Evolutionary conservation across 2,113 vertebrate species (phyloP), one percentile per base, ranked within the genome.

Genomic region (Phaethornis superciliosus): DNA sequence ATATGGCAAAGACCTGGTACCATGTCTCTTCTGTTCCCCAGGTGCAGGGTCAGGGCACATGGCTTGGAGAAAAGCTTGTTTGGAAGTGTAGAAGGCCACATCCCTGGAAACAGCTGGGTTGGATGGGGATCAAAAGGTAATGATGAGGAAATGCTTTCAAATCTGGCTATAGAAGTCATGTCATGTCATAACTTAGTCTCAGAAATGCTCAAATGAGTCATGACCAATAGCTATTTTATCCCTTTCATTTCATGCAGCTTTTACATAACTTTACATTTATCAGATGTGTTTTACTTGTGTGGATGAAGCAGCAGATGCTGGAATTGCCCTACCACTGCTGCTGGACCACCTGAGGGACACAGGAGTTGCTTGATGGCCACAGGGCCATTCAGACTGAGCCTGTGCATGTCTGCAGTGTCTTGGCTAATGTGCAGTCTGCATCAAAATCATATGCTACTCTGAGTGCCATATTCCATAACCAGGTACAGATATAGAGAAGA

Each of bases 1-100:
- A 58, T 8, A 8, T 35, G 16, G 16, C 30, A 58, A 47, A 82
- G 44, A 55, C 35, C 20, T 56, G 56, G 27, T 0, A 1, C 24
- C 0, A 1, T 49, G 23, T 37, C 28, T 71, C 23, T 62, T 65
- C 46, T 1, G 3, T 33, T 81, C 20, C 14, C 14, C n/a, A 32
- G 30, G 44, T 56, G 58, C 3, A 3, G 18, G 7, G 12, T 59
- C 15, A 4, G 1, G 16, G 6, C 15, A 28, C 12, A 2, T 1
- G 6, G 21, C 15, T 7, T 0, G 7, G 8, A 7, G 1, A 1
- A 1, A 88, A 71, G 6, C 12, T 58, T 42, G 1, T 84, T 69
- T 59, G 5, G 3, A 78, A 64, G 21, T 24, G 19, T 27, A 70
- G 54, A 10, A 74, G 18, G 12, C 35, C 35, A 37, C 4, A 4